Base-by-base conservation (phyloP, 1,140 invertebrate species). In the Papilio dardanus region DNA sequence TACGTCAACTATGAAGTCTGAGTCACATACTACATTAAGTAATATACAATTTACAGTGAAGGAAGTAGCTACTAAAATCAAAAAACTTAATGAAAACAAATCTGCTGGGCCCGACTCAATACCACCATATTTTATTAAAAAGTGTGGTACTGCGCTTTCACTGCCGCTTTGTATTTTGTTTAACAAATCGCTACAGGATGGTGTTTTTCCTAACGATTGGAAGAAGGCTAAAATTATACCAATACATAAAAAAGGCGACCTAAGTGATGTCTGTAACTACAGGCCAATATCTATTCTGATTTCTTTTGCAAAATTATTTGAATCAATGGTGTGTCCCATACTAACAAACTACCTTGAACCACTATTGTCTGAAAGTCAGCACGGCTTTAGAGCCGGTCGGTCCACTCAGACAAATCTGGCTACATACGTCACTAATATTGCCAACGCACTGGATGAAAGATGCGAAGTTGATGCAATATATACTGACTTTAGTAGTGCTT, bases 191-290 rank as follows among this genome's bases (percentile, higher is more conserved):
- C 19, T 80, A 0, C 6, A n/a, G 7, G 19, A 37, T 3, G 76
- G 76, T 50, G 35, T 54, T 12, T 69, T 80, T 35, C 79, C 79
- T 10, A 0, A 21, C 10, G 33, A 40, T 10, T 80, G 79, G 76
- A 80, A 80, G 33, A 69, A 42, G n/a, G 74, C 69, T 24, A 46
- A 42, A 31, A 74, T 79, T 31, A 30, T 75, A 8, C 76, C 78
- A 0, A 24, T 77, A 2, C 33, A 74, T 66, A 79, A 79, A 67
- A 77, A 75, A 67, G 76, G 76, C 2, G 74, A 79, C 28, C 16
- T 21, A 30, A 28, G 33, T 28, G 58, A 74, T 31, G 46, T 79
- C 12, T 21, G 68, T 46, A 76, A 78, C 37, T 78, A 78, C 69
- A 50, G 46, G 14, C 68, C 68, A 10, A 46, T 50, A 3, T 71